Evolutionary conservation across 2,113 vertebrate species (phyloP), one percentile per base, ranked within the genome.

Genomic region (Xiphophorus maculatus): DNA sequence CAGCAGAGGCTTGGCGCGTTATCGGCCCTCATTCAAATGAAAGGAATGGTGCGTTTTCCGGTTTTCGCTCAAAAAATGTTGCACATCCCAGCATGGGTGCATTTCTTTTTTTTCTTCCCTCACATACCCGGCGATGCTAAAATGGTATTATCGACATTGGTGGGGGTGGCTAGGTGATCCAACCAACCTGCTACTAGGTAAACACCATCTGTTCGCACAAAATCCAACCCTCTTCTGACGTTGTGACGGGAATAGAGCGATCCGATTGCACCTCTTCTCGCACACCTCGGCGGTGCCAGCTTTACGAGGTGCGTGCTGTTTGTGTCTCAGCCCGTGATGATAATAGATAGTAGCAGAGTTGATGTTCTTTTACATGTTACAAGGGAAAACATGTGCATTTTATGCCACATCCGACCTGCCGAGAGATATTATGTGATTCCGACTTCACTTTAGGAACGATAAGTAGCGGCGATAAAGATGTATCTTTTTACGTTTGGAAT

Each of bases 121-220:
- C n/a, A 67, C 58, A 32, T 91, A 32, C 68, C 14, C 22, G 32
- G 10, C 72, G 6, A 66, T 79, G 69, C 78, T 87, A 79, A 82
- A 85, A 89, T 90, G 92, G 95, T 85, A 87, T 90, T 89, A 89
- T 91, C 88, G 80, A 87, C 33, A 33, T 27, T 4, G 58, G 79
- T 91, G 66, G 91, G 91, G 87, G 88, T 92, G 93, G 91, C 93
- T 94, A 96, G 95, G 94, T 92, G 95, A 93, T 95, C 95, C 95
- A 96, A 96, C 94, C 86, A 92, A 95, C 93, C 89, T 66, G 93
- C 94, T 94, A 93, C 94, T 95, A 96, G 96, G 96, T 96, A 97
- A 97, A 97, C 96, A 96, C 96, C 96, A 97, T 96, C 97, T 97
- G 96, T 94, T 95, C 89, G 83, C 94, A 91, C 89, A 77, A 73